phyloP scores from a whole-genome alignment of 2,888 invertebrate species.

The Epinotia bilunana region DNA sequence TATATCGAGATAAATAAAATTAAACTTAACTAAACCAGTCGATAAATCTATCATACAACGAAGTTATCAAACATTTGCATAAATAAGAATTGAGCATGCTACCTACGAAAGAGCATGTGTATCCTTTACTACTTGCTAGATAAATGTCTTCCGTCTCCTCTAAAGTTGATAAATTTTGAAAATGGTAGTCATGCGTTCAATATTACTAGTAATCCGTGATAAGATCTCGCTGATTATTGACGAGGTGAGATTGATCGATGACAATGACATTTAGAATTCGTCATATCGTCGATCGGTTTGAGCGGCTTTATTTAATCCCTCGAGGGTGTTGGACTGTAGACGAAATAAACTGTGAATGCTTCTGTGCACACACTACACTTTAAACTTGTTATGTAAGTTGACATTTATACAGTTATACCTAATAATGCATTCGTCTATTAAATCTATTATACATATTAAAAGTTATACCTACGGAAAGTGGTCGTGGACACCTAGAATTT shows the following conservation, averaged over 20 bases:
- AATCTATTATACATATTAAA: too few relatives aligned
- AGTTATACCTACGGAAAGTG: too few relatives aligned
- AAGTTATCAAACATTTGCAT: too few relatives aligned
- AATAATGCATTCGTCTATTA: too few relatives aligned
- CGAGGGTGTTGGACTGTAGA: conserved; percentile 19
- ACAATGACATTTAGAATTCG: conserved; percentile 21
- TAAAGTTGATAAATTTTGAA: neutral
- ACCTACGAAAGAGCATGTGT: too few relatives aligned
- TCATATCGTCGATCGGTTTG: conserved; percentile 25
- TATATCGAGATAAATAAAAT: too few relatives aligned
- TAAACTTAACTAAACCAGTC: neutral
- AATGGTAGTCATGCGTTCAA: conserved; percentile 7
- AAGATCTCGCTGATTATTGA: conserved; percentile 38
- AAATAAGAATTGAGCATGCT: too few relatives aligned
- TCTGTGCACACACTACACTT: neutral
- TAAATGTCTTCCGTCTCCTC: neutral
- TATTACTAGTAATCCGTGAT: conserved; percentile 27
- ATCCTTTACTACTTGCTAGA: too few relatives aligned
- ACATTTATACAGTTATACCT: neutral
- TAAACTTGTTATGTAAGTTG: neutral
- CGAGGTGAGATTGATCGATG: conserved; percentile 39
- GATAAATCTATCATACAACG: neutral
- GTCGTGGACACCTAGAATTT: too few relatives aligned
- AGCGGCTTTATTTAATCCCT: conserved; percentile 30
- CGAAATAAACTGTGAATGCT: neutral